These are phyloP conservation scores for Trogon melanurus DNA, from an alignment of 2,113 vertebrate genomes.

Conservation along the genomic window DNA sequence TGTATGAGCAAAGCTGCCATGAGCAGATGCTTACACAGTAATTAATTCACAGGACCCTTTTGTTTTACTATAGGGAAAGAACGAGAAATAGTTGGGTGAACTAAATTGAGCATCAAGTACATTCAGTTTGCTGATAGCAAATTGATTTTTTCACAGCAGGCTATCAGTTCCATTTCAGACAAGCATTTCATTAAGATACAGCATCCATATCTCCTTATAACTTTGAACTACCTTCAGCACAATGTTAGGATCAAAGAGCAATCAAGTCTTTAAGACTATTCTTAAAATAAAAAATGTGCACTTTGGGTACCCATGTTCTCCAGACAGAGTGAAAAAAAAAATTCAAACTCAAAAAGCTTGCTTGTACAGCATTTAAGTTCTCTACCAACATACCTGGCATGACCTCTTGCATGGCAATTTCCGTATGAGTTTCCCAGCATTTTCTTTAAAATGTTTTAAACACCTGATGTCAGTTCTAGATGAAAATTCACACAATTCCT, in stretches of 20 bases:
- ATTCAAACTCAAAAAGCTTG: background rate
- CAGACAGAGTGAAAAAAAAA: background rate
- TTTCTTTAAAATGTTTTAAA: background rate
- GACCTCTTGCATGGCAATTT: background rate
- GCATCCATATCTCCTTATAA: slow-evolving; percentile 46
- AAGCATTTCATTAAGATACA: slow-evolving; percentile 55
- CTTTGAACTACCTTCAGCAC: slow-evolving; percentile 63
- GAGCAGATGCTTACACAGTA: slow-evolving; percentile 63
- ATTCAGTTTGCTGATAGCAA: slow-evolving; percentile 56
- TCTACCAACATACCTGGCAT: background rate
- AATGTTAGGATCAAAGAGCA: slow-evolving; percentile 28
- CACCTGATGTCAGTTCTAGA: background rate
- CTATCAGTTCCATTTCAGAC: slow-evolving; percentile 55
- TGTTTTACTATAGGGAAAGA: slow-evolving; percentile 49
- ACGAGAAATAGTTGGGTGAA: slow-evolving; percentile 53
- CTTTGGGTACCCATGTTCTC: background rate
- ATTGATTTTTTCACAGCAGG: slow-evolving; percentile 65
- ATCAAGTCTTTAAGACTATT: slow-evolving; percentile 19
- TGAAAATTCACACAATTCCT: background rate
- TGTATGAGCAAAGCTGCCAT: slow-evolving; percentile 16
- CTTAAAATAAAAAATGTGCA: slow-evolving; percentile 23
- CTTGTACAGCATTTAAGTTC: background rate
- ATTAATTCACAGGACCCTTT: slow-evolving; percentile 67
- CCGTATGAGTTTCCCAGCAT: background rate
- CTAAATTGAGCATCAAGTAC: slow-evolving; percentile 54